Percentiles rank a stretch among this genome's conserved stretches.
These are phyloP conservation scores for Lasioglossum morio DNA, from an alignment of 2,888 invertebrate species.

Conservation along the genomic window DNA sequence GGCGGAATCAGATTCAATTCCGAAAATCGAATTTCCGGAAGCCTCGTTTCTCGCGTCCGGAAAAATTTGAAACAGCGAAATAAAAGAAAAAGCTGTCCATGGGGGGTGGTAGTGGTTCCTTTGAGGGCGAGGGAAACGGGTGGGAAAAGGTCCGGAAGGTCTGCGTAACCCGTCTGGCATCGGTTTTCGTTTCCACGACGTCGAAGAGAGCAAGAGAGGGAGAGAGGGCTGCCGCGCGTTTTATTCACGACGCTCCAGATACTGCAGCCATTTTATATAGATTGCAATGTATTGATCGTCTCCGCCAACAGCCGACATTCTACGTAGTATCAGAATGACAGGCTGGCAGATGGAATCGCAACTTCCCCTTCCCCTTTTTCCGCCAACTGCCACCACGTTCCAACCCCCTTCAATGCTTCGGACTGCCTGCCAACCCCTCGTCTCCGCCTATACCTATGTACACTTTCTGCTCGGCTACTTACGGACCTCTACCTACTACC, in stretches of 20 bases:
- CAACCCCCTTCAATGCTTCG: conserved; percentile 77
- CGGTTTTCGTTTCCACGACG: conserved; percentile 51
- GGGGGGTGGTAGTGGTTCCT: background rate
- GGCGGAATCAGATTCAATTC: background rate
- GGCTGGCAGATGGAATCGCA: conserved; percentile 86
- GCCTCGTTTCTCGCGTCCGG: background rate
- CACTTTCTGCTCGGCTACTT: conserved; percentile 65
- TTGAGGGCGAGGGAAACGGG: background rate
- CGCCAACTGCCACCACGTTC: conserved; percentile 77
- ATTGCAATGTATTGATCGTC: conserved; percentile 84
- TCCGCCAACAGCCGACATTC: conserved; percentile 80
- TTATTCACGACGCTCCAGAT: conserved; percentile 74
- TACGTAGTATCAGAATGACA: conserved; percentile 85
- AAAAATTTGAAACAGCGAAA: background rate
- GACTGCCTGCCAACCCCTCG: conserved; percentile 79
- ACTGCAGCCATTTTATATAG: conserved; percentile 84
- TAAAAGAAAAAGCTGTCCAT: background rate
- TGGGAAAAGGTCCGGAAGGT: background rate
- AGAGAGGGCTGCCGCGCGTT: conserved; percentile 37
- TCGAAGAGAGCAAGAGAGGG: background rate
- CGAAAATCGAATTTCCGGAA: background rate
- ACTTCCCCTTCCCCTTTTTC: conserved; percentile 77
- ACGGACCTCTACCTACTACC: conserved; percentile 24
- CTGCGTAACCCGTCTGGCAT: conserved; percentile 21
- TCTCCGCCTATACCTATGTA: conserved; percentile 79